Conservation (phyloP, 2,888 invertebrate species). For the Eucriotettix oculatus region DNA sequence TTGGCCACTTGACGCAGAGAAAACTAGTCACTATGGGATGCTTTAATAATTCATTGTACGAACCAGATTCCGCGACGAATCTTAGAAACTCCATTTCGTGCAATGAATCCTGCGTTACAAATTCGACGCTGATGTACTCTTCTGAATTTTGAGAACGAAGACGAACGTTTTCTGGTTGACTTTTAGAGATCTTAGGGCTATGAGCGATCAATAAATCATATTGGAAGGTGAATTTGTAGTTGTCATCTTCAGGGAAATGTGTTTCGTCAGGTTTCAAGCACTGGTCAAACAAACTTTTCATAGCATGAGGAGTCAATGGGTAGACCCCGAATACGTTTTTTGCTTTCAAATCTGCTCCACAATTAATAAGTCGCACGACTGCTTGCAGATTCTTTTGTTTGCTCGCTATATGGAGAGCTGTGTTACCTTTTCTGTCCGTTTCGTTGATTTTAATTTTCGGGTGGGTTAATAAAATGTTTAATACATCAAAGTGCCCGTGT, state of each 20-base stretch:
- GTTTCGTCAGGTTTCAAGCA: slow-evolving; percentile 1
- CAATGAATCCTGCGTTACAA: too few relatives aligned
- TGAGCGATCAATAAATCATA: background rate
- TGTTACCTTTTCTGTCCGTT: slow-evolving; percentile 3
- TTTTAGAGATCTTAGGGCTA: background rate
- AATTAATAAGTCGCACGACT: background rate
- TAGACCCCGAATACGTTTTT: slow-evolving; percentile 1
- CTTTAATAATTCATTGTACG: background rate
- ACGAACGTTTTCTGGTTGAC: too few relatives aligned
- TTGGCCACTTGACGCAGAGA: background rate
- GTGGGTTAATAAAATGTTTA: background rate
- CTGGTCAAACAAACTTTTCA: slow-evolving; percentile 1
- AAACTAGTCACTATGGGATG: slow-evolving; percentile 1
- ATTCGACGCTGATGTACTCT: too few relatives aligned
- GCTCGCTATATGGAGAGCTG: slow-evolving; percentile 3
- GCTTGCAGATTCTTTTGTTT: slow-evolving; percentile 1
- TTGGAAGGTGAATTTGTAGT: slow-evolving; percentile 2
- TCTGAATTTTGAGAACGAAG: too few relatives aligned
- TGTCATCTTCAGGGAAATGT: slow-evolving; percentile 1
- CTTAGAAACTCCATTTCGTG: too few relatives aligned
- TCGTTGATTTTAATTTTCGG: slow-evolving; percentile 1
- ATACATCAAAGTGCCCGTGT: background rate
- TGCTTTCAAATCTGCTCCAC: slow-evolving; percentile 1
- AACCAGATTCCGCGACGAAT: too few relatives aligned
- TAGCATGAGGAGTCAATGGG: background rate